Conservation (phyloP, 2,797 vertebrate genomes). For the Oreochromis mossambicus region DNA sequence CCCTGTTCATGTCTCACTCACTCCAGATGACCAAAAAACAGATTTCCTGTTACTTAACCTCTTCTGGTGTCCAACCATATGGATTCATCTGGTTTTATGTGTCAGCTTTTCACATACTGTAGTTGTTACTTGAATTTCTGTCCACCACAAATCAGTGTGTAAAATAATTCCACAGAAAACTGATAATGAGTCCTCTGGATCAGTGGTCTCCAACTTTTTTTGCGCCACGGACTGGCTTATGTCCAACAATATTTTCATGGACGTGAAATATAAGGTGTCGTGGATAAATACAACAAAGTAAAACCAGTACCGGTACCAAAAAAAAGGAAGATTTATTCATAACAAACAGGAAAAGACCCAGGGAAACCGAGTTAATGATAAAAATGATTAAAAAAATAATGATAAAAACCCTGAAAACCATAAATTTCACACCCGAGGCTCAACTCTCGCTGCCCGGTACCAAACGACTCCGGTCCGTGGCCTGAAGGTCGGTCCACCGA, state of each 20-base stretch:
- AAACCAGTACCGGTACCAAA: neutral
- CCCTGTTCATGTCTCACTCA: constrained; percentile 3
- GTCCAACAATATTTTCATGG: neutral
- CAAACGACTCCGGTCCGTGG: neutral
- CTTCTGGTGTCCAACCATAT: neutral
- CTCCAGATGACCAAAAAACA: constrained; percentile 14
- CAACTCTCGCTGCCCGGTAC: neutral
- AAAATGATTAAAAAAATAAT: neutral
- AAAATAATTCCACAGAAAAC: neutral
- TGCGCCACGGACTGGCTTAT: neutral
- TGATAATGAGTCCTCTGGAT: neutral
- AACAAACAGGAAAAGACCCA: neutral
- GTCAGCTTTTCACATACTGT: neutral
- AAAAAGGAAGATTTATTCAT: neutral
- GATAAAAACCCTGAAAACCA: neutral
- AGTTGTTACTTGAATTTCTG: neutral
- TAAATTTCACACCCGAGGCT: neutral
- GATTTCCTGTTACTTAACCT: neutral
- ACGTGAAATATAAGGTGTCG: neutral
- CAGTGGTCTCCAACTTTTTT: neutral
- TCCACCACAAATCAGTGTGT: neutral
- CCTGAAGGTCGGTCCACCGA: neutral
- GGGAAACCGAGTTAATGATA: neutral
- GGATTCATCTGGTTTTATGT: neutral
- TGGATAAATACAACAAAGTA: neutral